Evolutionary conservation across 2,888 invertebrate genomes (phyloP), one percentile per base, ranked within the genome.

Genomic region (Junonia oenone): DNA sequence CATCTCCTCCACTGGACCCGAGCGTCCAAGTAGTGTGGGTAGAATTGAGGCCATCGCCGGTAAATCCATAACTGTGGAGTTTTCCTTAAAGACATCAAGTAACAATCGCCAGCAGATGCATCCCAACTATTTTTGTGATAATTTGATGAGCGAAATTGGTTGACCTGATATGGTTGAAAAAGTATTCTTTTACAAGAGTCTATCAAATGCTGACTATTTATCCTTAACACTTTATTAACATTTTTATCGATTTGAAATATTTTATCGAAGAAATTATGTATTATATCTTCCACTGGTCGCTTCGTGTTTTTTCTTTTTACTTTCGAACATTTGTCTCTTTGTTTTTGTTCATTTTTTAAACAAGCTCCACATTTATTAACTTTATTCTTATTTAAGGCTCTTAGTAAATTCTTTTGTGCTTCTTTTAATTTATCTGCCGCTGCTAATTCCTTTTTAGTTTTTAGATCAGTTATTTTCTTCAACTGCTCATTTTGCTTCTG

Each of bases 51-150:
- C 66, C 68, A 72, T 2, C 68, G 68, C 40, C 71, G 59, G 55
- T 69, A 65, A 9, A 68, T 65, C 68, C 71, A 74, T 0, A 66
- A 27, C 17, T 68, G 67, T 19, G 78, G 75, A n/a, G 71, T 69
- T 52, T 66, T 68, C 53, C 67, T 66, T 26, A 74, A 53, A 2
- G 72, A 62, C 69, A 72, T 71, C 8, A 68, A 52, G 57, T 66
- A 76, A 56, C 77, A 80, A 58, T 81, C 75, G 0, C 63, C 67
- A 35, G 67, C 67, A 2, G 68, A 66, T 13, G 59, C 63, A 35
- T 63, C 59, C 56, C 59, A 59, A 11, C 54, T 60, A 0, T 48
- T 65, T 46, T 27, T 45, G 9, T 40, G 37, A n/a, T 37, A 17
- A 26, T 47, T 51, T n/a, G 29, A 19, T 15, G 27, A 9, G 40